These are phyloP conservation scores for Pollimyrus isidori DNA, from an alignment of 2,113 vertebrate species.

Conservation along the genomic window DNA sequence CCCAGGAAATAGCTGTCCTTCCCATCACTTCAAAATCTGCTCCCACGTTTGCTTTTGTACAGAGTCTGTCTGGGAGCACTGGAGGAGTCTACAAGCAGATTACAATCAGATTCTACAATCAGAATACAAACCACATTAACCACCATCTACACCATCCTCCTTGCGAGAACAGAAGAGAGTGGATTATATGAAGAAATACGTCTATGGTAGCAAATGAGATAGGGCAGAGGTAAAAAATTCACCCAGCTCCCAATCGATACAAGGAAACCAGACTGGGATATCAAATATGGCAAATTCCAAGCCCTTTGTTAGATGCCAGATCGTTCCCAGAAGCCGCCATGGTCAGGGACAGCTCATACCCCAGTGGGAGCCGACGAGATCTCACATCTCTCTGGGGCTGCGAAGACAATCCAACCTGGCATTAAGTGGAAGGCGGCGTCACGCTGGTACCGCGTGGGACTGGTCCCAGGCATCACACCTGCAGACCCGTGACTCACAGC, in stretches of 20 bases:
- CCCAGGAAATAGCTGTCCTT: background rate
- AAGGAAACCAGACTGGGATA: background rate
- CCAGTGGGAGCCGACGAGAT: background rate
- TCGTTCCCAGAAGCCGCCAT: background rate
- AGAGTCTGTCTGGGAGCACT: background rate
- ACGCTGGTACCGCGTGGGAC: background rate
- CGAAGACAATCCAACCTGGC: background rate
- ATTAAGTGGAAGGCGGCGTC: background rate
- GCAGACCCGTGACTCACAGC: background rate
- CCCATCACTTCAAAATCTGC: background rate
- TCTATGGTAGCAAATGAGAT: background rate
- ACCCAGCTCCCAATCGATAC: background rate
- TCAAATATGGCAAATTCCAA: background rate
- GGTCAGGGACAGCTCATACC: background rate
- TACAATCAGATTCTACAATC: background rate
- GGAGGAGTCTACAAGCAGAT: background rate
- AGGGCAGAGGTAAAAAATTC: background rate
- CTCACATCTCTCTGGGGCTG: background rate
- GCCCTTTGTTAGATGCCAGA: background rate
- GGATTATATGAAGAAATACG: background rate
- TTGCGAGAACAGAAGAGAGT: background rate
- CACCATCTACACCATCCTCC: background rate
- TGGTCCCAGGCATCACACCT: background rate
- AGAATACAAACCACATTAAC: background rate
- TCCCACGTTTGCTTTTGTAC: background rate